Base-by-base conservation (phyloP, 2,113 vertebrate species). In the Hyperopisus bebe region DNA sequence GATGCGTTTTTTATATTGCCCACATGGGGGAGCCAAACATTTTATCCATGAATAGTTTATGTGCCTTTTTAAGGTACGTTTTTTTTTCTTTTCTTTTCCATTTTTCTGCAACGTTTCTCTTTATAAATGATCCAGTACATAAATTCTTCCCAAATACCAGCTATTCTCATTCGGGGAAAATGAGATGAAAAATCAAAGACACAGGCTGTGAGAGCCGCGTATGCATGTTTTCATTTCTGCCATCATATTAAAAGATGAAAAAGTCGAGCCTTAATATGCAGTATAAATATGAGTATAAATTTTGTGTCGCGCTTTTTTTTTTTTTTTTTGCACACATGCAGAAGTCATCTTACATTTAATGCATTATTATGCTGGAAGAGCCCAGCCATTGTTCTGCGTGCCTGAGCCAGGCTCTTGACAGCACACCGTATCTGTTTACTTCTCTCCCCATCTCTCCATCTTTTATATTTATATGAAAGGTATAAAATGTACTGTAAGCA, bases 21-120 rank as follows among this genome's bases (percentile, higher is more conserved):
- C 90, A 62, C 77, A 62, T 51, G 90, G 70, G 86, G 87, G 90
- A 89, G 84, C 82, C 58, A 89, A 47, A 74, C 48, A 62, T 13
- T 6, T 24, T 39, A 62, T 46, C 24, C 24, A 51, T 17, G n/a
- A 51, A 48, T 50, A 86, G 50, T 35, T 87, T 39, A 55, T 55
- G 47, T 53, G 48, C 13, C 50, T 87, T 53, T 53, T 19, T 86
- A 31, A 53, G 24, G 85, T 86, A 3, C 3, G 17, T 17, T 80
- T 80, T 44, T 50, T 47, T 84, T 10, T 7, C 53, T 6, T 21
- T 55, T 21, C 53, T 47, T 47, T 10, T 27, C 3, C 10, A 46
- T 85, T 53, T 19, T 35, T 55, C 27, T 27, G 47, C 85, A 53
- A 21, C 21, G 3, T 44, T 88, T 88, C 47, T 53, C 5, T 80